Evolutionary conservation across 2,113 vertebrate species (phyloP).

Genomic region (Ascaphus truei): DNA sequence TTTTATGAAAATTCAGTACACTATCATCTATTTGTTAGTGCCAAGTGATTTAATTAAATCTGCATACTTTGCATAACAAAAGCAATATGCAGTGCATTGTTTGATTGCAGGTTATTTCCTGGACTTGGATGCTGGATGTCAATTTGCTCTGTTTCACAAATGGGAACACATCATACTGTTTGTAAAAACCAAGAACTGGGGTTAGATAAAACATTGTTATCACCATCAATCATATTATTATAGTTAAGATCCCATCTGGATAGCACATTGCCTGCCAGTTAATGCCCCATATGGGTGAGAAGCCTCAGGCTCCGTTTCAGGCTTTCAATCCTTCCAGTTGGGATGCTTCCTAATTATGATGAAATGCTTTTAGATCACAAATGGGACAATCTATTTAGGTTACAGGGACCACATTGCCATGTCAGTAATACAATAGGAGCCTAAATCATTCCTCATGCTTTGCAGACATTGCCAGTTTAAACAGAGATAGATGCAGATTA

Average conservation of each 20-base stretch:
- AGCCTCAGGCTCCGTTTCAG: constrained; percentile 8
- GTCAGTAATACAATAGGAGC: constrained; percentile 13
- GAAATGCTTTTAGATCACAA: constrained; percentile 22
- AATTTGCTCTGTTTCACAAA: constrained; percentile 21
- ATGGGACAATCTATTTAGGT: constrained; percentile 24
- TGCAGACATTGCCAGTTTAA: constrained; percentile 7
- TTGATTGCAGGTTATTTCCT: constrained; percentile 6
- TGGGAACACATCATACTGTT: not conserved
- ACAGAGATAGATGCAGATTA: constrained; percentile 11
- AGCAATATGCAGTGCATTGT: constrained; percentile 12
- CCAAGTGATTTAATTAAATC: constrained; percentile 16
- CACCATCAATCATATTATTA: constrained; percentile 32
- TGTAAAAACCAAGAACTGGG: constrained; percentile 7
- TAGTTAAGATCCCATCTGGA: constrained; percentile 24
- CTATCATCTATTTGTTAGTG: constrained; percentile 2
- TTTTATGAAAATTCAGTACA: not conserved
- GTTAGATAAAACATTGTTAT: constrained; percentile 30
- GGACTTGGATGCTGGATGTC: constrained; percentile 3
- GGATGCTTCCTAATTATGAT: constrained; percentile 34
- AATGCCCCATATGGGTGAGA: constrained; percentile 20
- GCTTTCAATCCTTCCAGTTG: constrained; percentile 32
- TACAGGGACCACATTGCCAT: constrained; percentile 11
- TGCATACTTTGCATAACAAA: constrained; percentile 24
- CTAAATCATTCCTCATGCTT: not conserved
- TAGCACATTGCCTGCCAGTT: constrained; percentile 8